These are phyloP conservation scores for Camelus dromedarius DNA, from an alignment of 2,113 vertebrate genomes.

Conservation along the genomic window DNA sequence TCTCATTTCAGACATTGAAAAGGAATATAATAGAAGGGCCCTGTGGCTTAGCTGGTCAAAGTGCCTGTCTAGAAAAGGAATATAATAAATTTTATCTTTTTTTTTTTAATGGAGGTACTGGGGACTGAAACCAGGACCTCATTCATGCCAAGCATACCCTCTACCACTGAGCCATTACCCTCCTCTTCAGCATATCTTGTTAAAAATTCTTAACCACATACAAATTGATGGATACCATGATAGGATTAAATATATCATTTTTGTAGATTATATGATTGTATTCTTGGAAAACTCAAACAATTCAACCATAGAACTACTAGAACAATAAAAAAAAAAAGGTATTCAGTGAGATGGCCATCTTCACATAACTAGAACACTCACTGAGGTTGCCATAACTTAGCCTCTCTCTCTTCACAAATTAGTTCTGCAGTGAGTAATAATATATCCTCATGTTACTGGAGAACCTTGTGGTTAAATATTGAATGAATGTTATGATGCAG, in stretches of 20 bases:
- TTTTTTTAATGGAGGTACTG: too few relatives aligned
- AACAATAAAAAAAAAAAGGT: not conserved
- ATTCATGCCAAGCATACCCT: too few relatives aligned
- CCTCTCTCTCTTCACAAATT: not conserved
- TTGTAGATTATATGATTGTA: not conserved
- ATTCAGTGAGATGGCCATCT: not conserved
- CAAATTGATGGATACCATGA: not conserved
- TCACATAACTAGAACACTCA: not conserved
- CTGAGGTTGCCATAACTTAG: not conserved
- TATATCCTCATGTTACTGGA: not conserved
- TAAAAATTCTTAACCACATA: not conserved
- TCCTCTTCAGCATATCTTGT: not conserved
- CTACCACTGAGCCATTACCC: too few relatives aligned
- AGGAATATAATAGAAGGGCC: not conserved
- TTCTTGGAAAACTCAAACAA: constrained; percentile 23
- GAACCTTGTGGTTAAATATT: not conserved
- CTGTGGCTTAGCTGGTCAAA: too few relatives aligned
- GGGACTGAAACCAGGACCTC: too few relatives aligned
- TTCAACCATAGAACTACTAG: not conserved
- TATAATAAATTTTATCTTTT: too few relatives aligned
- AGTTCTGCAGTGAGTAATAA: not conserved
- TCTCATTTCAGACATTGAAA: not conserved
- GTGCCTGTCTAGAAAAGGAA: too few relatives aligned
- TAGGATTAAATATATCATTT: not conserved
- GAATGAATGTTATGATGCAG: not conserved